Base-by-base conservation (phyloP, 1,140 invertebrate species). In the Hyphantria cunea region DNA sequence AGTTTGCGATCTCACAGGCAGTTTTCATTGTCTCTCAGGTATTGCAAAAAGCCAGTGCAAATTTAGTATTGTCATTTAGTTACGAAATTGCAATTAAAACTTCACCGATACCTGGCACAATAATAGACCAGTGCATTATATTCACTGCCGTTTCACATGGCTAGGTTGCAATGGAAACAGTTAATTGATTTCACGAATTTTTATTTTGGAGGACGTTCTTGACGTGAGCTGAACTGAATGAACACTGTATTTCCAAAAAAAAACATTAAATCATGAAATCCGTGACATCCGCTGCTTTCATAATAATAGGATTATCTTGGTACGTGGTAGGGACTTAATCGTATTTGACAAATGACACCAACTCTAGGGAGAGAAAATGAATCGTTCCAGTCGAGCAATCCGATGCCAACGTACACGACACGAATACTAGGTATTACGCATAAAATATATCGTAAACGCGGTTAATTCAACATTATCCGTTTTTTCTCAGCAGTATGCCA, bases 11-110 rank as follows among this genome's bases (percentile, higher is more conserved):
- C 78, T 71, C 78, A 74, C 73, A 72, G 68, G 61, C 68, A 64
- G 66, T 59, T 68, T 61, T 69, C 64, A 76, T 77, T 76, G 73
- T 81, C 64, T 69, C 58, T 64, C 50, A 44, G 54, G 52, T 52
- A 50, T 74, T 82, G 76, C 66, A 76, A 77, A 80, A 80, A 73
- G n/a, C 56, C 15, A 65, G 59, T 69, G 70, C 59, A 60, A 77
- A 70, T 64, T 61, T 48, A n/a, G 15, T 63, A 55, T 56, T 76
- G 52, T 48, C 52, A 73, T 45, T 66, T 68, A 73, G 49, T 66
- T 71, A 53, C 53, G 58, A 61, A 70, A 66, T 60, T 53, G 48
- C 14, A 63, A 68, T 63, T 68, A 68, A 37, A 51, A 9, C 45
- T 34, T 53, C 15, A 31, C 59, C 50, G 37, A 62, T 53, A 52